These are phyloP conservation scores for Botrylloides violaceus DNA, from an alignment of 23 tunicate species.

Conservation along the genomic window DNA sequence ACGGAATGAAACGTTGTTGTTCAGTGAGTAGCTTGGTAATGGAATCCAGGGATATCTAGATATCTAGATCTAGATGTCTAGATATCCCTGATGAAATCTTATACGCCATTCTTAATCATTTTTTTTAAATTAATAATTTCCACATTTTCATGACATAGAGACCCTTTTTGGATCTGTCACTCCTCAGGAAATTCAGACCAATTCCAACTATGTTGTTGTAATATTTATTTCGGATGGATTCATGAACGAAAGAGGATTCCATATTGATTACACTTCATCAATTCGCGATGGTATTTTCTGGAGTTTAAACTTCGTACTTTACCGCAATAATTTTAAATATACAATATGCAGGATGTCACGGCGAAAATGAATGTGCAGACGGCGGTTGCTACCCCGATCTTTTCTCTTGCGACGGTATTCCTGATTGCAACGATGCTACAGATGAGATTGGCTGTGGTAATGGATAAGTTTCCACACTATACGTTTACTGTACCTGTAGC, in stretches of 20 bases:
- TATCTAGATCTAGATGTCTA: too few species aligned
- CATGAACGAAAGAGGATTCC: slow-evolving; percentile 13
- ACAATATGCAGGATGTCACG: slow-evolving; percentile 1
- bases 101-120: too few species aligned
- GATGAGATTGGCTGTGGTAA: slow-evolving; percentile 12
- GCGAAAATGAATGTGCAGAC: neutral
- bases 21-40: neutral
- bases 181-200: slow-evolving; percentile 1
- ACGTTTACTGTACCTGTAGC: neutral
- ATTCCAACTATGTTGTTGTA: slow-evolving; percentile 7
- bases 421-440: slow-evolving; percentile 3
- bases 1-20: neutral
- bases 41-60: too few species aligned
- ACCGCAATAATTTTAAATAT: neutral
- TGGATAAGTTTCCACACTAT: neutral
- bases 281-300: neutral
- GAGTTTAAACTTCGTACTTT: neutral
- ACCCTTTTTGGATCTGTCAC: neutral
- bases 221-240: slow-evolving; percentile 1
- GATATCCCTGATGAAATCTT: too few species aligned
- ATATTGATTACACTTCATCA: neutral
- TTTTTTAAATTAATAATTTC: too few species aligned
- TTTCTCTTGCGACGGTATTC: neutral
- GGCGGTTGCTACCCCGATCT: neutral
- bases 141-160: neutral